phyloP scores from a whole-genome alignment of 2,113 vertebrate genomes.

The Gopherus evgoodei region DNA sequence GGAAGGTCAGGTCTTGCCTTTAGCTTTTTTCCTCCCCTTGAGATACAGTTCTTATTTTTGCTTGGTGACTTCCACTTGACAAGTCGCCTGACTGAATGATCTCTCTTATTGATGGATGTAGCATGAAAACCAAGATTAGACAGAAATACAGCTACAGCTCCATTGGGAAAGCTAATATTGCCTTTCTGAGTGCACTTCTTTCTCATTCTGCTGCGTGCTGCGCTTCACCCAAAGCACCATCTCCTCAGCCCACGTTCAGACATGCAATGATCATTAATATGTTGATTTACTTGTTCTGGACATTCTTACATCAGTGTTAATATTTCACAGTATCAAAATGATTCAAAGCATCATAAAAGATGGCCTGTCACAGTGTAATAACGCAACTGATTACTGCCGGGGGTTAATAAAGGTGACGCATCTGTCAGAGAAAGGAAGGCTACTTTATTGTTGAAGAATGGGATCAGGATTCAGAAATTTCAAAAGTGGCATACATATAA shows the following conservation, averaged over 20 bases:
- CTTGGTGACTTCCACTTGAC: neutral
- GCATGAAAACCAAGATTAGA: neutral
- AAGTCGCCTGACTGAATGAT: neutral
- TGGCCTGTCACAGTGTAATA: neutral
- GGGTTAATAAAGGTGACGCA: neutral
- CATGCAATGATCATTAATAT: neutral
- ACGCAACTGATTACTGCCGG: neutral
- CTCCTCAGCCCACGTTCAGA: neutral
- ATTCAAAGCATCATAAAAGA: neutral
- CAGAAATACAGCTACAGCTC: neutral
- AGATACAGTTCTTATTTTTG: neutral
- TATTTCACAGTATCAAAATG: neutral
- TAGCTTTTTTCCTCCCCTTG: neutral
- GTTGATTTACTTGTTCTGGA: neutral
- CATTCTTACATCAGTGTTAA: neutral
- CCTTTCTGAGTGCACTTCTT: neutral
- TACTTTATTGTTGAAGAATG: neutral
- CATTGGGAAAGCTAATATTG: neutral
- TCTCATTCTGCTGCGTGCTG: neutral
- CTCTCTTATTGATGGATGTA: neutral
- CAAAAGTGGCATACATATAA: neutral
- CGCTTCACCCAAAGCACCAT: neutral
- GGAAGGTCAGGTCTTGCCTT: neutral
- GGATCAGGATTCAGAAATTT: neutral
- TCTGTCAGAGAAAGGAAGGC: neutral